phyloP scores from a whole-genome alignment of 53 echinoderm and acorn worm species.

The Zoroaster sp. region DNA sequence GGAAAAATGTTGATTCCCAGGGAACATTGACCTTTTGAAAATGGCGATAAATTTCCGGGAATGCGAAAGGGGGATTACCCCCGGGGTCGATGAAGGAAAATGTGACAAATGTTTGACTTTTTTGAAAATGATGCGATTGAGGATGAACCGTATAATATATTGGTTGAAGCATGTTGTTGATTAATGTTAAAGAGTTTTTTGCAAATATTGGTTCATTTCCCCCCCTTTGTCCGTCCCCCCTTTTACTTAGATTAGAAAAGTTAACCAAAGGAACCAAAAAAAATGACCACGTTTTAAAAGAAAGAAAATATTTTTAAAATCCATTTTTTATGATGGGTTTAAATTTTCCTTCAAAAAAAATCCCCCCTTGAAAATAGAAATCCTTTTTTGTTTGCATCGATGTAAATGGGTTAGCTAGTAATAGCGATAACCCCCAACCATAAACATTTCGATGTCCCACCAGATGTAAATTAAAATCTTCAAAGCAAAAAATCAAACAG shows the following conservation, averaged over 20 bases:
- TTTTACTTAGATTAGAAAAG: not conserved
- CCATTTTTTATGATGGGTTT: no score
- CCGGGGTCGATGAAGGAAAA: constrained; percentile 65
- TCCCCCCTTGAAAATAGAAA: no score
- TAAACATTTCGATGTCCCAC: no score
- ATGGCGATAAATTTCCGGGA: constrained; percentile 59
- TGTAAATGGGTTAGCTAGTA: no score
- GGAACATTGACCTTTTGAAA: not conserved
- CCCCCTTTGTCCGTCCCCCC: not conserved
- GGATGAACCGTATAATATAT: not conserved
- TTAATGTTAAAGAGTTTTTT: not conserved
- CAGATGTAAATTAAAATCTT: no score
- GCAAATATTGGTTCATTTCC: not conserved
- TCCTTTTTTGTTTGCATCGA: no score
- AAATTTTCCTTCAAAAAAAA: no score
- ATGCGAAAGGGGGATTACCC: constrained; percentile 38
- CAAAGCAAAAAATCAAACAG: no score
- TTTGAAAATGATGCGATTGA: not conserved
- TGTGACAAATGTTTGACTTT: not conserved
- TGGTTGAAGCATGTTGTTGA: not conserved
- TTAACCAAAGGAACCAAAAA: not conserved
- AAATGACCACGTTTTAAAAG: no score
- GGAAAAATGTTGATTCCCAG: not conserved
- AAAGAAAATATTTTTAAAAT: no score
- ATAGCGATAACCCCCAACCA: no score